Evolutionary conservation across 1,140 invertebrate genomes (phyloP), one percentile per base, ranked within the genome.

Genomic region (Nasonia vitripennis): DNA sequence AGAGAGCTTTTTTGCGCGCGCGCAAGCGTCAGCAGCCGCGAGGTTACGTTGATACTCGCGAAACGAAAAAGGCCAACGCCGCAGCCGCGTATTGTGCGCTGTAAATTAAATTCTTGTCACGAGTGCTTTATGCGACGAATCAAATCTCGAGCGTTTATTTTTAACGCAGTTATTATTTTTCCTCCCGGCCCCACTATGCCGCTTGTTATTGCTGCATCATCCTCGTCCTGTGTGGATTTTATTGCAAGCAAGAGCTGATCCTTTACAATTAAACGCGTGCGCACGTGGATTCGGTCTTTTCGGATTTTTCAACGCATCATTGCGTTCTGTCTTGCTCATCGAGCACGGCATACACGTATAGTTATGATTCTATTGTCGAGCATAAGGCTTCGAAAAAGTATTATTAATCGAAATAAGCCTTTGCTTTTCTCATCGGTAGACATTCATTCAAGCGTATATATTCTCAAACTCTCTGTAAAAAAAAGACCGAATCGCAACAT

Each of bases 101-200:
- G 67, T 81, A 81, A 81, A 81, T 81, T 70, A 81, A 81, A 81
- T 81, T 70, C 67, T 48, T 71, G 67, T 81, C 79, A 48, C 67
- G 37, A 81, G 67, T 70, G 67, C 79, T 70, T 27, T 81, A 71
- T 45, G 23, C 37, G n/a, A 48, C 11, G 67, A 67, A 79, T 79
- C 62, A 67, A 67, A 79, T 79, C 27, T 79, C 31, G 31, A 27
- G 5, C 27, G 12, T 79, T 67, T 37, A 70, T 71, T 81, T 71
- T 70, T 48, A 23, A 81, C 27, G 37, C 10, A 41, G 23, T 81
- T 81, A 81, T 48, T 48, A 70, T 81, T 45, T 81, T 71, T 81
- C 1, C n/a, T 20, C 17, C n/a, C 34, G 41, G 41, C 27, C 34
- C 5, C 34, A 3, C 34, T 10, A 10, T 31, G 62, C 62, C 12